phyloP scores from a whole-genome alignment of 2,888 invertebrate species.

The Eledona agricola region DNA sequence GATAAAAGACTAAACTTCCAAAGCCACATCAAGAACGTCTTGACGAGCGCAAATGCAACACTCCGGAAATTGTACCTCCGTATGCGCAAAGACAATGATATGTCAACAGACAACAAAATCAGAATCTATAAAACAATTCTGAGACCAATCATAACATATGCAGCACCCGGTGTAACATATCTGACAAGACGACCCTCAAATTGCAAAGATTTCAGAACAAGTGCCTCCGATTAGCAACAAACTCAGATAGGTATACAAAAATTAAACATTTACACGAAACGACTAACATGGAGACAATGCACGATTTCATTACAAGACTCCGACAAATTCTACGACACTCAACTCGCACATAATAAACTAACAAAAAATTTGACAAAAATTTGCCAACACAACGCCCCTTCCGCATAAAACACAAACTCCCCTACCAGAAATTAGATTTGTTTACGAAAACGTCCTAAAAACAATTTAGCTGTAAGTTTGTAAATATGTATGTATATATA shows the following conservation, averaged over 20 bases:
- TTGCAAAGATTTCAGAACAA: not conserved
- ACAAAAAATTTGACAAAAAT: not conserved
- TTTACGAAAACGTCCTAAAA: too few relatives aligned
- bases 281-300: conserved; percentile 1
- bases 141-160: not conserved
- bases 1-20: conserved; percentile 12
- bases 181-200: not conserved
- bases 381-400: not conserved
- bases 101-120: too few relatives aligned
- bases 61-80: too few relatives aligned
- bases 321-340: not conserved
- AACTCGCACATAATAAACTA: not conserved
- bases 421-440: too few relatives aligned
- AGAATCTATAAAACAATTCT: too few relatives aligned
- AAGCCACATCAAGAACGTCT: not conserved
- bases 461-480: too few relatives aligned
- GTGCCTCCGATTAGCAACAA: not conserved
- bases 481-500: too few relatives aligned
- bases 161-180: not conserved
- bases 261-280: too few relatives aligned
- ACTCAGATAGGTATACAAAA: not conserved
- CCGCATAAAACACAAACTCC: not conserved
- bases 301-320: not conserved
- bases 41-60: too few relatives aligned
- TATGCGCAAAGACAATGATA: too few relatives aligned